Percentiles rank a stretch among this genome's conserved stretches.
Evolutionary conservation across 2,113 vertebrate species (phyloP).

Genomic region (Tapirus terrestris): DNA sequence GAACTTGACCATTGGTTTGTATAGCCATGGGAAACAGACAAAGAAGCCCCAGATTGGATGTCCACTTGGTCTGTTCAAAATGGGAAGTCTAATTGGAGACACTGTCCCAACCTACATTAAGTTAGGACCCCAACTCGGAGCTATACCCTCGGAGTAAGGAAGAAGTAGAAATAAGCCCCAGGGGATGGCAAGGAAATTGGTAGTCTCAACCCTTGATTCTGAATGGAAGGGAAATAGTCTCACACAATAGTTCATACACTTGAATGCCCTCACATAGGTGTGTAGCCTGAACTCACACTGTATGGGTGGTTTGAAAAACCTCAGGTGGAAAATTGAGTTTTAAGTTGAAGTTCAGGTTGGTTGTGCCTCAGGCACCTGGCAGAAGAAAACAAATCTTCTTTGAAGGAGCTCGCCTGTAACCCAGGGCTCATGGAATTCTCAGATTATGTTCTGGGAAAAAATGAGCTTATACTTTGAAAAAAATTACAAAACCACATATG

Average conservation of each 20-base stretch:
- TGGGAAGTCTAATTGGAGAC: background rate
- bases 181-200: background rate
- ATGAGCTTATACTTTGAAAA: background rate
- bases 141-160: background rate
- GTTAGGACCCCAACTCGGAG: background rate
- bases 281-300: background rate
- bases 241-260: background rate
- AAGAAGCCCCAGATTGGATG: background rate
- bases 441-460: background rate
- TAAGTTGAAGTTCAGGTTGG: background rate
- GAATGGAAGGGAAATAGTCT: background rate
- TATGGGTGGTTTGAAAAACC: background rate
- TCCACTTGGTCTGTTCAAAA: background rate
- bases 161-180: background rate
- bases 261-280: background rate
- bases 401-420: background rate
- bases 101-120: background rate
- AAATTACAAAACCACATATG: background rate
- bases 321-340: slow-evolving; percentile 2
- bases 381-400: background rate
- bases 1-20: background rate
- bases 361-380: background rate
- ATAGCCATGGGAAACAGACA: background rate
- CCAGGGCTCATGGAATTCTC: background rate
- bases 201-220: background rate